Percentiles rank a stretch among this genome's conserved stretches.
Conservation (phyloP, 2,113 vertebrate species). For the Gambusia affinis region DNA sequence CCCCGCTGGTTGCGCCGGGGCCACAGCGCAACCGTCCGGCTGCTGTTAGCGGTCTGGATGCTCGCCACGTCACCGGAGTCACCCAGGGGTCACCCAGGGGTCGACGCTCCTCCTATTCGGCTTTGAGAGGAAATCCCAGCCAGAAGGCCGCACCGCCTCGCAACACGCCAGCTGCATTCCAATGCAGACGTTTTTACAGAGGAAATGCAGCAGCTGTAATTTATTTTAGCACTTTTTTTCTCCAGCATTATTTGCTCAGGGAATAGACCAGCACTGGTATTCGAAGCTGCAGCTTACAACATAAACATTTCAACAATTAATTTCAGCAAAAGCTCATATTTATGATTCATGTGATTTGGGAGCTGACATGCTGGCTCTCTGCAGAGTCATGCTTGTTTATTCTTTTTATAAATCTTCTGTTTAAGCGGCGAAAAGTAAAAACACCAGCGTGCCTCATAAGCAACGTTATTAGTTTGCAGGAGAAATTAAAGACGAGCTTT, state of each 20-base stretch:
- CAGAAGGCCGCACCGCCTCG: slow-evolving; percentile 15
- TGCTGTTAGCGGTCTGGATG: neutral
- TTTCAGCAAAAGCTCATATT: slow-evolving; percentile 35
- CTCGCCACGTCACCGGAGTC: neutral
- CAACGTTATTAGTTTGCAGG: neutral
- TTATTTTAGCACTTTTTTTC: slow-evolving; percentile 38
- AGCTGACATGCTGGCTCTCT: slow-evolving; percentile 39
- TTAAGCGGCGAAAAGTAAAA: slow-evolving; percentile 1
- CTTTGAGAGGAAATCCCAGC: slow-evolving; percentile 31
- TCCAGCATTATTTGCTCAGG: slow-evolving; percentile 44
- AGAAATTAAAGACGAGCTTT: neutral
- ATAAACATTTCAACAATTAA: slow-evolving; percentile 39
- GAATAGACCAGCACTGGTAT: neutral
- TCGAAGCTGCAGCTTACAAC: neutral
- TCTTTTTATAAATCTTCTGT: slow-evolving; percentile 31
- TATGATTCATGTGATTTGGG: slow-evolving; percentile 16
- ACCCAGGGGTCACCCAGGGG: slow-evolving; percentile 20
- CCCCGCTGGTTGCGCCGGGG: neutral
- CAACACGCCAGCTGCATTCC: neutral
- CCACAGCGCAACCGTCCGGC: neutral
- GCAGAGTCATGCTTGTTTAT: slow-evolving; percentile 15
- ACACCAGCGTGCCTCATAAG: slow-evolving; percentile 12
- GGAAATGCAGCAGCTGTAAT: slow-evolving; percentile 31
- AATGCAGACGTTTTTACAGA: slow-evolving; percentile 21
- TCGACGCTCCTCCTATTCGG: slow-evolving; percentile 3